A percentile compares a stretch with the other conserved stretches of the same genome.
phyloP scores from a whole-genome alignment of 2,888 invertebrate species.

The Hyppa rectilinea region DNA sequence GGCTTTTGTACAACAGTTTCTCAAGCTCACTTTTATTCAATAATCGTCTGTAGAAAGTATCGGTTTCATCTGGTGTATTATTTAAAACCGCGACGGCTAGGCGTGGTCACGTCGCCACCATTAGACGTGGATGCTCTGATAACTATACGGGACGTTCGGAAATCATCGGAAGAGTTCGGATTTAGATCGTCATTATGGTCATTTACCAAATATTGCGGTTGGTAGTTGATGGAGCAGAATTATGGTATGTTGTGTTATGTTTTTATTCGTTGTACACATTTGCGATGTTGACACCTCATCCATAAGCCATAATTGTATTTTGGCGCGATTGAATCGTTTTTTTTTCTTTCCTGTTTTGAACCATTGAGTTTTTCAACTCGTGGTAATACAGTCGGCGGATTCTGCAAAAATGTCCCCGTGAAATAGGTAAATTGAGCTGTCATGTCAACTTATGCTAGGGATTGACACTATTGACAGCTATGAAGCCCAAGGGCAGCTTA shows the following conservation, averaged over 20 bases:
- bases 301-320: too few relatives aligned
- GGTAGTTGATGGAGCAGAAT: slow-evolving; percentile 29
- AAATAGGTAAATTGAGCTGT: too few relatives aligned
- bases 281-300: background rate
- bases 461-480: too few relatives aligned
- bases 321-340: background rate
- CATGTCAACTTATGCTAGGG: too few relatives aligned
- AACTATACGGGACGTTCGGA: slow-evolving; percentile 71
- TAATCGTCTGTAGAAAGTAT: slow-evolving; percentile 68
- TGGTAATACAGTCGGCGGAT: too few relatives aligned
- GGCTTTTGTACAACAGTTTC: slow-evolving; percentile 39
- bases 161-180: slow-evolving; percentile 41
- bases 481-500: too few relatives aligned
- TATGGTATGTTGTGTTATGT: slow-evolving; percentile 17
- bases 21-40: slow-evolving; percentile 66
- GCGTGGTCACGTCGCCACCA: slow-evolving; percentile 75
- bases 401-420: too few relatives aligned
- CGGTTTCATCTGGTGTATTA: slow-evolving; percentile 56
- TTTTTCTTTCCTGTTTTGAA: background rate
- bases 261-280: background rate
- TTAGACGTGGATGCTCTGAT: slow-evolving; percentile 78
- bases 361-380: background rate
- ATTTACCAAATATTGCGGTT: slow-evolving; percentile 73
- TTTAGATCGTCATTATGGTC: slow-evolving; percentile 64
- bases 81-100: slow-evolving; percentile 61